phyloP scores from a whole-genome alignment of 2,797 vertebrate genomes.

The Cryptoprocta ferox region DNA sequence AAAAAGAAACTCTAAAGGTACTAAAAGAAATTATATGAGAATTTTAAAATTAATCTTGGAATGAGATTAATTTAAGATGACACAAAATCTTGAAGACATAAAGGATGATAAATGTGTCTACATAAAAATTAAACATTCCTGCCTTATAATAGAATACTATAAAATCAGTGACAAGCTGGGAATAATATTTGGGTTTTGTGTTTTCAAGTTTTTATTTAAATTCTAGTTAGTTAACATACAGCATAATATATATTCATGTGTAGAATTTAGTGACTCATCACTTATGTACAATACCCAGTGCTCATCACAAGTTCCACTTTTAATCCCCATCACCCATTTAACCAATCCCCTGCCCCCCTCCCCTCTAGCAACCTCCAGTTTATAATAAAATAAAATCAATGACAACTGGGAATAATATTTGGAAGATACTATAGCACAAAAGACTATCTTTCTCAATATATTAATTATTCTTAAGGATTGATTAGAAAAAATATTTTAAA shows the following conservation, averaged over 20 bases:
- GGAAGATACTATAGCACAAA: neutral
- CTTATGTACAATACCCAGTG: neutral
- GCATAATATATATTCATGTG: neutral
- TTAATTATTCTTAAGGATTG: neutral
- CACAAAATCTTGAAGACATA: neutral
- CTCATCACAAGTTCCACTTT: neutral
- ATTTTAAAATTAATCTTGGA: neutral
- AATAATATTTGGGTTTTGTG: neutral
- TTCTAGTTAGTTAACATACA: neutral
- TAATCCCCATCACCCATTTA: neutral
- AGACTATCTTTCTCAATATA: neutral
- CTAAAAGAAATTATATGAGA: neutral
- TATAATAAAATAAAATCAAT: neutral
- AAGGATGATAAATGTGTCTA: neutral
- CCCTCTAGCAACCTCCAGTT: neutral
- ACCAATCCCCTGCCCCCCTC: neutral
- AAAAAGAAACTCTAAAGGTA: neutral
- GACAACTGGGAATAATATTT: neutral
- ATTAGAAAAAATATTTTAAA: conserved; percentile 16
- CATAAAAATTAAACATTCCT: conserved; percentile 40
- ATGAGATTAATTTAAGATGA: neutral
- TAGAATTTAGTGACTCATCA: neutral
- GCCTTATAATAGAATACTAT: neutral
- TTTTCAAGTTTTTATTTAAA: neutral
- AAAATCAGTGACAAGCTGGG: neutral